These are phyloP conservation scores for Sylvietta virens DNA, from an alignment of 2,113 vertebrate genomes.

Conservation along the genomic window DNA sequence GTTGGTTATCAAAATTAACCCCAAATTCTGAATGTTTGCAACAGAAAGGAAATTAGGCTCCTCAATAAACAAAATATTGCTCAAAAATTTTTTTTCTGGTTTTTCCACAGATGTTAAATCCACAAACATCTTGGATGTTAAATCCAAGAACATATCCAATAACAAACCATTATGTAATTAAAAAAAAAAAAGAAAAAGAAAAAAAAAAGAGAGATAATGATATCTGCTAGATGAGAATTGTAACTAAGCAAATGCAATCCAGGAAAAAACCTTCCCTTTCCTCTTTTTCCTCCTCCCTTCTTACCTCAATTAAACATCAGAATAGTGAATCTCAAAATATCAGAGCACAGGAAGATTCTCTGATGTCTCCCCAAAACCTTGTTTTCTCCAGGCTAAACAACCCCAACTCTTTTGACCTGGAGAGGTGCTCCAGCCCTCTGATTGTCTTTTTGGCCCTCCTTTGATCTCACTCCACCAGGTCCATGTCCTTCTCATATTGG, in stretches of 20 bases:
- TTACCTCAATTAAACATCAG: not conserved
- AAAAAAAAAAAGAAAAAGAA: not conserved
- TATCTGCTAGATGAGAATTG: not conserved
- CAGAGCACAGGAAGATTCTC: not conserved
- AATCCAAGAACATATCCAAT: not conserved
- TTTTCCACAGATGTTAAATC: not conserved
- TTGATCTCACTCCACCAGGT: rapidly evolving
- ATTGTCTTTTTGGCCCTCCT: not conserved
- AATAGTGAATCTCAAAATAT: not conserved
- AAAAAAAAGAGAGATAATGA: not conserved
- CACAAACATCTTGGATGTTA: too few relatives aligned
- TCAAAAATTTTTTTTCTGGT: rapidly evolving
- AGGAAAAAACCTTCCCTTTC: not conserved
- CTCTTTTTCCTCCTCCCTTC: not conserved
- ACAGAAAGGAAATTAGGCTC: not conserved
- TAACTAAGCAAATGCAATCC: not conserved
- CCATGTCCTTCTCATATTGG: rapidly evolving
- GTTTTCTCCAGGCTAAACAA: not conserved
- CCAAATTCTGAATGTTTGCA: not conserved
- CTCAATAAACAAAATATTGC: not conserved
- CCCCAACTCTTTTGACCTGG: not conserved
- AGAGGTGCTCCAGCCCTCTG: not conserved
- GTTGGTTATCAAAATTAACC: rapidly evolving
- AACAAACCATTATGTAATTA: not conserved
- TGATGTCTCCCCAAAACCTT: not conserved